Base-by-base conservation (phyloP, 2,113 vertebrate genomes). In the Motacilla alba region DNA sequence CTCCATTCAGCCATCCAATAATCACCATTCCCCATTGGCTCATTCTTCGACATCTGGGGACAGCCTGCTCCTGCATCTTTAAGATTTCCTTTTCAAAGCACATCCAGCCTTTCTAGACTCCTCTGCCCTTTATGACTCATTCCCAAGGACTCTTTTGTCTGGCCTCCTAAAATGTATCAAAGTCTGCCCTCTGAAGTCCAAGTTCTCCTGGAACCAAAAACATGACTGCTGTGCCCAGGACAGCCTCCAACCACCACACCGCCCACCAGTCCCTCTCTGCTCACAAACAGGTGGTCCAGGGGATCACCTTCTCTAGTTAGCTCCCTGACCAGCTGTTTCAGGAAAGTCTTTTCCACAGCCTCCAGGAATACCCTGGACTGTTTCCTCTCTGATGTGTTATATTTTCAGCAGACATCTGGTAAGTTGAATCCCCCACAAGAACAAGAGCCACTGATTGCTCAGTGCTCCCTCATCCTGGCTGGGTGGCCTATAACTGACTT, bases 11-110 rank as follows among this genome's bases (percentile, higher is more conserved):
- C 7, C n/a, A 35, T 31, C 26, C 18, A 59, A 31, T 21, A 68
- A 15, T 53, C 23, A 67, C 21, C 0, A 0, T 26, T 53, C n/a
- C 7, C 26, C 13, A 17, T 0, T 35, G 16, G 16, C 11, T 69
- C 21, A 41, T 47, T 53, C 67, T 60, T 41, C 0, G 0, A 53
- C 6, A 53, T 24, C 46, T 19, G 21, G 21, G 11, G 21, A 62
- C 30, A 67, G 44, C 30, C 41, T 75, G 47, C 11, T 62, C 39
- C 30, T 47, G 11, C 22, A 39, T 22, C 46, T 62, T 55, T 47
- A 53, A 18, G 10, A 75, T 31, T 82, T 60, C 16, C 15, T 39
- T 68, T 30, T 75, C 24, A 39, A 60, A 75, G n/a, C 24, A 47
- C 53, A 47, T 47, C 16, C 39, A 47, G 24, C 6, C 13, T 33